phyloP scores from a whole-genome alignment of 2,888 invertebrate genomes.

The Andrena bucephala region DNA sequence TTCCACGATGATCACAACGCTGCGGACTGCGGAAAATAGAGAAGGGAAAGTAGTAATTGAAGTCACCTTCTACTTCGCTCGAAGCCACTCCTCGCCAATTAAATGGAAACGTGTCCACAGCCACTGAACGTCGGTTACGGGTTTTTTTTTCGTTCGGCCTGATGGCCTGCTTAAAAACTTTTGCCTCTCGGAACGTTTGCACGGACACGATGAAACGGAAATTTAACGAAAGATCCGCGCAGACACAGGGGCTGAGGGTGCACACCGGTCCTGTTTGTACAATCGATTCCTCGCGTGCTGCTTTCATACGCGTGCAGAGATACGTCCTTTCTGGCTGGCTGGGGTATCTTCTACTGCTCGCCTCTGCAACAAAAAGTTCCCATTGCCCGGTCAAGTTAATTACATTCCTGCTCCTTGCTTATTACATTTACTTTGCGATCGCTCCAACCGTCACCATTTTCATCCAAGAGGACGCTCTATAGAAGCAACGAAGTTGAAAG shows the following conservation, averaged over 20 bases:
- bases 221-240: constrained; percentile 70
- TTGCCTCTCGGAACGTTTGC: constrained; percentile 60
- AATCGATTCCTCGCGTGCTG: constrained; percentile 77
- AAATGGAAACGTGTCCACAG: constrained; percentile 32
- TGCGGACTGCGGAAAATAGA: not conserved
- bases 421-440: too few species aligned
- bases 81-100: constrained; percentile 20
- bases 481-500: too few species aligned
- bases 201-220: constrained; percentile 70
- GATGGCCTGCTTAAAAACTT: constrained; percentile 65
- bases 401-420: too few species aligned
- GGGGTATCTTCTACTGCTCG: constrained; percentile 46
- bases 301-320: constrained; percentile 66
- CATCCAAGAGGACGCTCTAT: too few species aligned
- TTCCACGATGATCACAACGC: not conserved
- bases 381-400: too few species aligned
- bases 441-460: too few species aligned
- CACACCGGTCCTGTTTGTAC: constrained; percentile 75
- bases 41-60: not conserved
- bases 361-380: constrained; percentile 13
- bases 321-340: constrained; percentile 47
- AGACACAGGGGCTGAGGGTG: constrained; percentile 49
- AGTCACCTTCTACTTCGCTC: not conserved
- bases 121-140: not conserved
- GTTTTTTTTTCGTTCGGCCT: constrained; percentile 48